Base-by-base conservation (phyloP, 1,140 invertebrate genomes). In the Vollenhovia emeryi region DNA sequence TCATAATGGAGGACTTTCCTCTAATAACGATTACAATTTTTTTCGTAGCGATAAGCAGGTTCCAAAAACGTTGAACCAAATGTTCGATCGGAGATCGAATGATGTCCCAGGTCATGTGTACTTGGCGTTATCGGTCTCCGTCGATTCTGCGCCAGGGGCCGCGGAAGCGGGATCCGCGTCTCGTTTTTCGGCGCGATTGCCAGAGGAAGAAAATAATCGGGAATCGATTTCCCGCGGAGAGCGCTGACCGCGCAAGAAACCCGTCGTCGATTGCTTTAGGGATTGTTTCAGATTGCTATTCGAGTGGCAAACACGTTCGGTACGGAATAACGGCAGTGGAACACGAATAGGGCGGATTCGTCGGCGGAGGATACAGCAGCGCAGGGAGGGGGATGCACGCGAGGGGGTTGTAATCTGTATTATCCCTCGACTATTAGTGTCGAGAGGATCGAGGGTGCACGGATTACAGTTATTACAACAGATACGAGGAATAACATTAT, bases 341-440 rank as follows among this genome's bases (percentile, higher is more conserved):
- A 87, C 83, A 69, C 82, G 90, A 78, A 45, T 89, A 71, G 86
- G 82, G 85, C 85, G 36, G 83, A 64, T 57, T 83, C 79, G 64
- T 78, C 36, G 84, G 64, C 78, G 75, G 50, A 87, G 80, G 79
- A 87, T 84, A 86, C 83, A 9, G 76, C 21, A 68, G 52, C 24
- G 36, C n/a, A 69, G 74, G 62, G 24, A 27, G 64, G 87, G 74
- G 64, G 15, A 68, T 62, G 33, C 59, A 27, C 59, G 59, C 71
- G 76, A 66, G 57, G 75, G 92, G 90, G 89, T 90, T 91, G 88
- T 94, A 94, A 94, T 94, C 93, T 93, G 92, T 94, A 93, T 94
- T 93, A 94, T 94, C 93, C 91, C 90, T 89, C 88, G 92, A 93
- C 93, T 94, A 94, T 94, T 93, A 93, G 93, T 93, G 89, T 87